Evolutionary conservation across 2,888 invertebrate species (phyloP).

Genomic region (Caenorhabditis plicata): DNA sequence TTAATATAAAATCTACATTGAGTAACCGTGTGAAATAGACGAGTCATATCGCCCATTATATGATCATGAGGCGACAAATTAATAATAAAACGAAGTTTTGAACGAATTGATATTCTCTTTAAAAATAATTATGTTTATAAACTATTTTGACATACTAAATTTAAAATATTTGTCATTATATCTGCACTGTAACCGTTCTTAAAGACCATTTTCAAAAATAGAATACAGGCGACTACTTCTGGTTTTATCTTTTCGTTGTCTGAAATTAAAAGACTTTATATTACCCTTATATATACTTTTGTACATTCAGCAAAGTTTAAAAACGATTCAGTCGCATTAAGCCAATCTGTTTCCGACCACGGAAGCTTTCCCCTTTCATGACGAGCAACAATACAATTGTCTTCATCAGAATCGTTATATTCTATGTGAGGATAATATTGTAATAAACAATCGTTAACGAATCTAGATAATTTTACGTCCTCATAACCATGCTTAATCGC

Average conservation of each 20-base stretch:
- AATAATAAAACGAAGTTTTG: slow-evolving; percentile 20
- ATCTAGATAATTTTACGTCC: background rate
- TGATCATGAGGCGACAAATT: slow-evolving; percentile 15
- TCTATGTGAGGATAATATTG: no score
- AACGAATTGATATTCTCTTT: slow-evolving; percentile 12
- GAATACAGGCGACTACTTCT: slow-evolving; percentile 2
- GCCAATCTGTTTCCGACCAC: slow-evolving; percentile 18
- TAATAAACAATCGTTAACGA: no score
- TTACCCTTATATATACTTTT: background rate
- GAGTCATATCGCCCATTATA: slow-evolving; percentile 11
- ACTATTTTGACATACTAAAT: slow-evolving; percentile 4
- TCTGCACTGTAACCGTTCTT: slow-evolving; percentile 4
- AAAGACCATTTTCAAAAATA: slow-evolving; percentile 16
- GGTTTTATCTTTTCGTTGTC: background rate
- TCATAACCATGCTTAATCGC: slow-evolving; percentile 14
- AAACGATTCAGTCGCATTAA: slow-evolving; percentile 13
- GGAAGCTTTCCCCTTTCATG: no score
- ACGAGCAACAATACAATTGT: no score
- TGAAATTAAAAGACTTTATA: background rate
- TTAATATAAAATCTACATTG: no score
- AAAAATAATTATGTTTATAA: background rate
- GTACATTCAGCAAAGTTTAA: background rate
- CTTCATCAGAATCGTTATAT: slow-evolving; percentile 1
- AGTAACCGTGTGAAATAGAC: slow-evolving; percentile 14
- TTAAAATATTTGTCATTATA: slow-evolving; percentile 9